Base-by-base conservation (phyloP, 2,113 vertebrate species). In the Onychorhynchus coronatus region DNA sequence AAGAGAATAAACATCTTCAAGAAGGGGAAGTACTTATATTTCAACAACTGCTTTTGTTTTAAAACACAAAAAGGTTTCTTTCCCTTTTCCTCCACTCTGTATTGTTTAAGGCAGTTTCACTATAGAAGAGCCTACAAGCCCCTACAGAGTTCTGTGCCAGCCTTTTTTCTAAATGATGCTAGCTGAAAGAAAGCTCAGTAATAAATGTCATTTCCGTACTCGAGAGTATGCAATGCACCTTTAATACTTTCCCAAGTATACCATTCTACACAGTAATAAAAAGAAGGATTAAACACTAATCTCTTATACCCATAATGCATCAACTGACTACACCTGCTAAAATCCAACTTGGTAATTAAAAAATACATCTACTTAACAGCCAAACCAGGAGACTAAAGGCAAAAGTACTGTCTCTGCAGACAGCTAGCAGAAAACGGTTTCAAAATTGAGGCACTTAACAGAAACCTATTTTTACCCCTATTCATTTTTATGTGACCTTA, bases 271-370 rank as follows among this genome's bases (percentile, higher is more conserved):
- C 46, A 89, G 92, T 79, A 91, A 96, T 96, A 95, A 90, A 83
- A 94, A 96, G 94, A 50, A 95, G 91, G 88, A 93, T 96, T 96
- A 97, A 95, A 97, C 65, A 76, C 79, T 88, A 96, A 91, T 96
- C 83, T 90, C 94, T 83, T 87, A 90, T 91, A 88, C 85, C 87
- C 91, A 94, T 67, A 96, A 94, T 94, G 89, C 82, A 96, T 91
- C 89, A 95, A 89, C 73, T 22, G 61, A 86, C 95, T 95, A 91
- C 70, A 97, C 93, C 92, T 94, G 92, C 90, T 96, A 94, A 94
- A 96, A 97, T 96, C 88, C 89, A 96, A 93, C 95, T 93, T 95
- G 71, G 91, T 95, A 96, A 96, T 97, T 96, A 97, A 97, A 96
- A 92, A 94, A 91, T 86, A 22, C 78, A 92, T 88, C 95, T 84